Evolutionary conservation across 1,140 invertebrate genomes (phyloP).

Genomic region (Drosophila sechellia): DNA sequence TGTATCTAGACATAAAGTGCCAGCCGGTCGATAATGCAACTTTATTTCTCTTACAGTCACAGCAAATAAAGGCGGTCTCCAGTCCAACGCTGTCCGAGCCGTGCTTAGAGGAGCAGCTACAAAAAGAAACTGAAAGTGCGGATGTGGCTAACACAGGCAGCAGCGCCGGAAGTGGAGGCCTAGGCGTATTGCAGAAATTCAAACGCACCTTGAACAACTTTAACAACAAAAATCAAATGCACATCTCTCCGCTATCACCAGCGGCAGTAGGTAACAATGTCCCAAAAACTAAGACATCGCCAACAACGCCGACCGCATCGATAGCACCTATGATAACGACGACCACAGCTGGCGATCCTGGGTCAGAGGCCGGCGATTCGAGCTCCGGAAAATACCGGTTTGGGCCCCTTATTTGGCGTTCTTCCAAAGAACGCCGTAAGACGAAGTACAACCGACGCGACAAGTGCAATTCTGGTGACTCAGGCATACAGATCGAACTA

Average conservation of each 20-base stretch:
- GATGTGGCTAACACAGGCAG: constrained; percentile 8
- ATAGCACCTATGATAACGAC: constrained; percentile 30
- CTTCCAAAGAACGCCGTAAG: constrained; percentile 89
- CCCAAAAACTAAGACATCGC: constrained; percentile 43
- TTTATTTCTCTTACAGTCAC: constrained; percentile 53
- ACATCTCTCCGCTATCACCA: constrained; percentile 35
- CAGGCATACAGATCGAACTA: constrained; percentile 90
- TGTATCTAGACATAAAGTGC: not conserved
- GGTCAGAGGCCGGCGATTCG: constrained; percentile 26
- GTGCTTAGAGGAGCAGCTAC: not conserved
- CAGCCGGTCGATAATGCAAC: not conserved
- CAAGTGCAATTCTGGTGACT: constrained; percentile 91
- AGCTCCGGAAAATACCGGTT: constrained; percentile 85
- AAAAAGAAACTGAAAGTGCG: constrained; percentile 20
- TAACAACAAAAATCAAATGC: constrained; percentile 69
- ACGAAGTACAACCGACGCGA: constrained; percentile 89
- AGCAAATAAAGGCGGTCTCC: constrained; percentile 79
- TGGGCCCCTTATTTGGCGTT: constrained; percentile 89
- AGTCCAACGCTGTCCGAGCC: constrained; percentile 73
- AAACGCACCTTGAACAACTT: constrained; percentile 88
- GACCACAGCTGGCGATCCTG: constrained; percentile 5
- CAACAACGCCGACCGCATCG: constrained; percentile 83
- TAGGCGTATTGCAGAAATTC: constrained; percentile 89
- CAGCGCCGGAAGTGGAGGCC: constrained; percentile 7
- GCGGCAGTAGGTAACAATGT: constrained; percentile 30